Evolutionary conservation across 2,888 invertebrate species (phyloP).

Genomic region (Andrena bucephala): DNA sequence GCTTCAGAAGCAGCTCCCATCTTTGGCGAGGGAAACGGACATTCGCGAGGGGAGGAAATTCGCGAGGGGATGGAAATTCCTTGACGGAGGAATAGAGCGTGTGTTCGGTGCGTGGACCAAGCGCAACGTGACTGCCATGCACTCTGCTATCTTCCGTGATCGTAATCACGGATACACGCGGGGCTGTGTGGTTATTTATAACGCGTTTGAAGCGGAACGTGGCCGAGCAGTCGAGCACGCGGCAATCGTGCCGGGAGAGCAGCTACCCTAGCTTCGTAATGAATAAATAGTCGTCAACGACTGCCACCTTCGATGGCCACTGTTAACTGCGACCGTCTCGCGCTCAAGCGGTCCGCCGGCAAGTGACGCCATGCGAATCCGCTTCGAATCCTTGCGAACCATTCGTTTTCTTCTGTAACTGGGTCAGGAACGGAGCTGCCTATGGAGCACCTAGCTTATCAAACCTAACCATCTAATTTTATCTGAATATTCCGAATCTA

Average conservation of each 20-base stretch:
- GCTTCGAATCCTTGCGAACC: background rate
- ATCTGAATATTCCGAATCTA: no score
- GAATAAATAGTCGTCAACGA: slow-evolving; percentile 42
- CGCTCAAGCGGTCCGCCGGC: background rate
- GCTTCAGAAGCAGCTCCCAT: background rate
- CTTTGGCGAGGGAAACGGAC: background rate
- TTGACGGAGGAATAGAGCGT: slow-evolving; percentile 7
- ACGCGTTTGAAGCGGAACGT: slow-evolving; percentile 71
- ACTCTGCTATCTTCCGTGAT: slow-evolving; percentile 74
- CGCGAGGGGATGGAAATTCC: background rate
- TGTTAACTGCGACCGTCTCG: background rate
- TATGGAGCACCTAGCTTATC: background rate
- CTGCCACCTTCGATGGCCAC: slow-evolving; percentile 31
- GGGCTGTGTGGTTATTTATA: slow-evolving; percentile 71
- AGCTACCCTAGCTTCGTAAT: slow-evolving; percentile 46
- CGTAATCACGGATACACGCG: slow-evolving; percentile 72
- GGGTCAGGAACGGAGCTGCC: background rate
- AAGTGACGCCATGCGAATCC: background rate
- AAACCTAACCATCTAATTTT: background rate
- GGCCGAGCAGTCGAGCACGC: slow-evolving; percentile 50
- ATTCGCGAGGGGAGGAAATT: background rate
- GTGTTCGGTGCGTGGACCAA: slow-evolving; percentile 50
- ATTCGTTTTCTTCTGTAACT: background rate
- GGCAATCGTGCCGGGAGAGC: slow-evolving; percentile 49
- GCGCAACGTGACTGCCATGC: slow-evolving; percentile 60